Evolutionary conservation across 2,888 invertebrate species (phyloP), one percentile per base, ranked within the genome.

Genomic region (Notodonta ziczac): DNA sequence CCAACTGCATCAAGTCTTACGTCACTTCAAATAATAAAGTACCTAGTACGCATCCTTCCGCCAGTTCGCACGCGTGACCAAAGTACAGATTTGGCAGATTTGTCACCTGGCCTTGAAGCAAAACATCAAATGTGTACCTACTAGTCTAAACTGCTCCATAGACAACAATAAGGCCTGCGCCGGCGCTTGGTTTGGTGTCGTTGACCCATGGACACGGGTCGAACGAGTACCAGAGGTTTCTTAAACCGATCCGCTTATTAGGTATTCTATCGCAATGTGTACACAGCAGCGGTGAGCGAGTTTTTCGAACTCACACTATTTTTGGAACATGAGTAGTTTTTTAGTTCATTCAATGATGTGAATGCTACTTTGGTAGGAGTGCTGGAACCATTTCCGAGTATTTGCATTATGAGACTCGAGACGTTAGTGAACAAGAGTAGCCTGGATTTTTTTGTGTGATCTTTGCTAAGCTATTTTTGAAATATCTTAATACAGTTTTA

Each of bases 211-310:
- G 68, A 63, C 83, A 78, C 87, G 87, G 89, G 90, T 89, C 88
- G 86, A 87, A 56, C 56, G 56, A 44, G 56, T 44, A 84, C 86
- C 85, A 87, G 87, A 86, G 88, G 88, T 90, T 89, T 89, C 89
- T 89, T 91, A 89, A 91, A 90, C 86, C 86, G 87, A 90, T 89
- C 88, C 83, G 85, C 89, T 88, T 90, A 90, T 90, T 90, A 91
- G 87, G 89, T 85, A 89, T 88, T 89, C 86, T 86, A 82, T 84
- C 63, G 62, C 62, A 65, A 59, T 84, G 78, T 56, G 40, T 55
- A 16, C 40, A 14, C 55, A 55, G 40, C 55, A 55, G 40, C 55
- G 55, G 40, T 40, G 40, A 40, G 40, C 40, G 55, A 55, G 55
- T 77, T 70, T 70, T 73, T 69, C 73, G 71, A 70, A 64, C 65